Percentiles rank a stretch among this genome's conserved stretches.
Conservation (phyloP, 2,113 vertebrate species). For the Poecilia latipinna region DNA sequence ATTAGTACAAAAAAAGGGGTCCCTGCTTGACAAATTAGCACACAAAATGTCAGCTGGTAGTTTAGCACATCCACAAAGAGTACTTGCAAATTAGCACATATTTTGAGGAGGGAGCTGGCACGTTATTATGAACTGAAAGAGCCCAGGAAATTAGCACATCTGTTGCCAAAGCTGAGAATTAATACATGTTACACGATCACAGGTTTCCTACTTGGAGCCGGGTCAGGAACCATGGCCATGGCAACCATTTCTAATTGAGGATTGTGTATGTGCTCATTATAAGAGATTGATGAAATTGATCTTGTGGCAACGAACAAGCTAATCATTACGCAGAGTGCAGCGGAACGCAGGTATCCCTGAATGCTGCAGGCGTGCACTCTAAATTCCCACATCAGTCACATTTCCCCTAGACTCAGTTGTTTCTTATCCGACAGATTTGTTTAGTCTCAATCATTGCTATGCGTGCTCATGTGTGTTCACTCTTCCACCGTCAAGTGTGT, state of each 20-base stretch:
- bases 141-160: conserved; percentile 73
- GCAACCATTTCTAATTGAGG: conserved; percentile 53
- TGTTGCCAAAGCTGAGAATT: conserved; percentile 65
- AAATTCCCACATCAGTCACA: conserved; percentile 52
- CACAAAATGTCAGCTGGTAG: conserved; percentile 74
- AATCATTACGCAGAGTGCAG: conserved; percentile 50
- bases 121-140: conserved; percentile 67
- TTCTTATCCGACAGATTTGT: conserved; percentile 60
- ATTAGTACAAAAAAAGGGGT: conserved; percentile 75
- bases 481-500: conserved; percentile 45
- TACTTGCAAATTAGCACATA: conserved; percentile 75
- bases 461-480: conserved; percentile 50
- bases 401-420: conserved; percentile 44
- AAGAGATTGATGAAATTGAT: conserved; percentile 60
- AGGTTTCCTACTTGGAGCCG: conserved; percentile 52
- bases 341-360: conserved; percentile 28
- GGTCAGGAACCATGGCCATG: conserved; percentile 37
- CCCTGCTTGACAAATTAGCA: conserved; percentile 78
- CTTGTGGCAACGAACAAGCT: conserved; percentile 38
- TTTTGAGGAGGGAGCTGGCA: conserved; percentile 72
- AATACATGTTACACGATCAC: conserved; percentile 70
- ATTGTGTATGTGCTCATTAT: conserved; percentile 39
- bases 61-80: conserved; percentile 72
- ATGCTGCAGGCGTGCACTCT: conserved; percentile 29
- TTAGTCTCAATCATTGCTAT: conserved; percentile 54